Percentiles rank a stretch among this genome's conserved stretches.
Conservation (phyloP, 2,113 vertebrate species). For the Alosa alosa region DNA sequence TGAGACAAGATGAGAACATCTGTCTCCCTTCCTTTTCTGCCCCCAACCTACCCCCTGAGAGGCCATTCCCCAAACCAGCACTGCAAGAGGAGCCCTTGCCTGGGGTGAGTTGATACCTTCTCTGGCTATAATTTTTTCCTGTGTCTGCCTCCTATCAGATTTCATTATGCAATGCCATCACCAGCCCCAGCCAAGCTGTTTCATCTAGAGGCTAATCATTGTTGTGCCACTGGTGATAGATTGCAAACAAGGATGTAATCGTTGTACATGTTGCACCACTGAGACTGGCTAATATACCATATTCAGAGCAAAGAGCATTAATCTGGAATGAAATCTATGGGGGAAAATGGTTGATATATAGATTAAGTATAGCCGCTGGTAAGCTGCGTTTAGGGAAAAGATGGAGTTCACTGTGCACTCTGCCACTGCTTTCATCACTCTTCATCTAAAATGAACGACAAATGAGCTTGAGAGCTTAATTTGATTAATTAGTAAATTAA, state of each 20-base stretch:
- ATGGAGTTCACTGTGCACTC: conserved; percentile 8
- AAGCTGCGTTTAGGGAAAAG: not conserved
- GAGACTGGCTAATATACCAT: conserved; percentile 11
- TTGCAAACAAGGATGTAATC: conserved; percentile 41
- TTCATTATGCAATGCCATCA: conserved; percentile 50
- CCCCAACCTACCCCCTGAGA: not conserved
- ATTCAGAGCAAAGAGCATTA: not conserved
- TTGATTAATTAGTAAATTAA: conserved; percentile 59
- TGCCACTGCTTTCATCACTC: conserved; percentile 39
- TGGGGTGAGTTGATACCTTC: not conserved
- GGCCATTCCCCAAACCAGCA: not conserved
- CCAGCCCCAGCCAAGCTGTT: conserved; percentile 37
- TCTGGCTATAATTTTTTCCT: not conserved
- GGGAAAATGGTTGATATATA: not conserved
- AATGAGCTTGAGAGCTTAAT: conserved; percentile 54
- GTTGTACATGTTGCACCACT: conserved; percentile 50
- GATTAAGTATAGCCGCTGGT: not conserved
- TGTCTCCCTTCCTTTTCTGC: not conserved
- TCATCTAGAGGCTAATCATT: conserved; percentile 57
- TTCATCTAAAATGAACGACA: conserved; percentile 46
- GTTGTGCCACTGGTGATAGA: conserved; percentile 45
- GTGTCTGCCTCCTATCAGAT: conserved; percentile 46
- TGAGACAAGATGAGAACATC: not conserved
- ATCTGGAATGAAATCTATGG: conserved; percentile 11
- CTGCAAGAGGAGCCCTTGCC: not conserved